A percentile compares a stretch with the other conserved stretches of the same genome.
Evolutionary conservation across 2,888 invertebrate genomes (phyloP).

Genomic region (Morpho deidamia): DNA sequence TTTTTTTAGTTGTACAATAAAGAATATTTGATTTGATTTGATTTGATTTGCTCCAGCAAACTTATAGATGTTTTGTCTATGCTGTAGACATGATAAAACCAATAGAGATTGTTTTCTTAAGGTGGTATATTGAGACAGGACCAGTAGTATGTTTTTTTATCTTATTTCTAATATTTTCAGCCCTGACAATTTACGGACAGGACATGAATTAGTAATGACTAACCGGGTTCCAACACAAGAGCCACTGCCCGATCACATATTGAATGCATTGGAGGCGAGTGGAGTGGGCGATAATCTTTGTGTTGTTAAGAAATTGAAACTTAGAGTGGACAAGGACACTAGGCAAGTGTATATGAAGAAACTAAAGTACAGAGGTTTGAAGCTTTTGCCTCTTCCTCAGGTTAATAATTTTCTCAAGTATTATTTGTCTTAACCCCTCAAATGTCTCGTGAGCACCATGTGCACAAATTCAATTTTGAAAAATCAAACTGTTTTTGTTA

Average conservation of each 20-base stretch:
- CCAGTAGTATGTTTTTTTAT: not conserved
- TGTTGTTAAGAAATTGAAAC: slow-evolving; percentile 39
- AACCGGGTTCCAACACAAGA: slow-evolving; percentile 35
- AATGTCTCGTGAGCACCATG: too few species aligned
- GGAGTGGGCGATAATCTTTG: slow-evolving; percentile 31
- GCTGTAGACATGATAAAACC: too few species aligned
- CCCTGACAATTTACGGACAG: slow-evolving; percentile 45
- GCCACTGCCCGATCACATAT: slow-evolving; percentile 24
- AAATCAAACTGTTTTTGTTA: too few species aligned
- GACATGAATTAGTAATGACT: slow-evolving; percentile 43
- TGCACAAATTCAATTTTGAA: too few species aligned
- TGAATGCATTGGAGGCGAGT: slow-evolving; percentile 12
- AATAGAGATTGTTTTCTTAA: too few species aligned
- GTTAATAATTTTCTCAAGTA: not conserved
- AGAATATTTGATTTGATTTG: too few species aligned
- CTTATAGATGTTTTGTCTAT: too few species aligned
- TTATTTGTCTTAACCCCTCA: too few species aligned
- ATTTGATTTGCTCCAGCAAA: too few species aligned
- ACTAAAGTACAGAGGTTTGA: slow-evolving; percentile 53
- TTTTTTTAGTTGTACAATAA: too few species aligned
- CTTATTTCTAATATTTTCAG: slow-evolving; percentile 32
- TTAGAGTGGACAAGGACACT: slow-evolving; percentile 35
- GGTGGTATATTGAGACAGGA: too few species aligned
- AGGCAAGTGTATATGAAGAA: slow-evolving; percentile 36
- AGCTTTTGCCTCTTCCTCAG: slow-evolving; percentile 29